Percentiles rank a stretch among this genome's conserved stretches.
Evolutionary conservation across 2,888 invertebrate genomes (phyloP).

Genomic region (Allacma fusca): DNA sequence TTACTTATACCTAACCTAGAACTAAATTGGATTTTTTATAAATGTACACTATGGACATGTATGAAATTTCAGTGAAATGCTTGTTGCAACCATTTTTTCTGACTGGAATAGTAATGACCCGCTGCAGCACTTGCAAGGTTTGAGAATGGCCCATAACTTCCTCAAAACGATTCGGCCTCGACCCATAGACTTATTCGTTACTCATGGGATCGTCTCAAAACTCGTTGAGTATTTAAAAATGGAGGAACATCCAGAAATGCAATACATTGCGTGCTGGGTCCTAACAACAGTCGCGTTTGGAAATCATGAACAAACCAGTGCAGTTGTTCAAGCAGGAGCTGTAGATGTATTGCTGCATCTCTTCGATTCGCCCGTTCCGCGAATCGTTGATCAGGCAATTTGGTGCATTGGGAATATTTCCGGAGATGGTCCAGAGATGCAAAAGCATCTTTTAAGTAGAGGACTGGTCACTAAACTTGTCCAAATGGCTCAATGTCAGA

Average conservation of each 20-base stretch:
- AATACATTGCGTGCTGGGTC: constrained; percentile 28
- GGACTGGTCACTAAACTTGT: constrained; percentile 26
- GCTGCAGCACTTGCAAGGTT: constrained; percentile 21
- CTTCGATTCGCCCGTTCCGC: constrained; percentile 24
- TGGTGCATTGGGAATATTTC: constrained; percentile 41
- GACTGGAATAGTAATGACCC: neutral
- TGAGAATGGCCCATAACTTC: constrained; percentile 36
- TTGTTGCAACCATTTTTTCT: neutral
- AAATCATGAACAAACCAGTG: constrained; percentile 30
- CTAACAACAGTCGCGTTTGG: constrained; percentile 32
- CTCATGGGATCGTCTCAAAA: constrained; percentile 27
- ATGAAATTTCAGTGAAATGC: neutral
- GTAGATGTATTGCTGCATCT: constrained; percentile 27
- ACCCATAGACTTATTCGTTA: constrained; percentile 28
- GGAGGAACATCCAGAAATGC: constrained; percentile 24
- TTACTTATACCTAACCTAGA: too few species aligned
- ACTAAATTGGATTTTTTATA: too few species aligned
- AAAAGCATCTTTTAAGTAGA: constrained; percentile 1
- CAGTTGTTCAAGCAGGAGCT: constrained; percentile 27
- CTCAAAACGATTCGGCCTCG: constrained; percentile 28
- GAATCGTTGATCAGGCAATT: constrained; percentile 27
- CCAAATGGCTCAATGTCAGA: neutral
- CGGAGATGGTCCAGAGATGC: constrained; percentile 31
- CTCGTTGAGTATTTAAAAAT: constrained; percentile 33
- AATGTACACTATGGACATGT: neutral